Percentiles rank a stretch among this genome's conserved stretches.
Evolutionary conservation across 1,140 invertebrate species (phyloP).

Genomic region (Lordiphosa stackelbergi): DNA sequence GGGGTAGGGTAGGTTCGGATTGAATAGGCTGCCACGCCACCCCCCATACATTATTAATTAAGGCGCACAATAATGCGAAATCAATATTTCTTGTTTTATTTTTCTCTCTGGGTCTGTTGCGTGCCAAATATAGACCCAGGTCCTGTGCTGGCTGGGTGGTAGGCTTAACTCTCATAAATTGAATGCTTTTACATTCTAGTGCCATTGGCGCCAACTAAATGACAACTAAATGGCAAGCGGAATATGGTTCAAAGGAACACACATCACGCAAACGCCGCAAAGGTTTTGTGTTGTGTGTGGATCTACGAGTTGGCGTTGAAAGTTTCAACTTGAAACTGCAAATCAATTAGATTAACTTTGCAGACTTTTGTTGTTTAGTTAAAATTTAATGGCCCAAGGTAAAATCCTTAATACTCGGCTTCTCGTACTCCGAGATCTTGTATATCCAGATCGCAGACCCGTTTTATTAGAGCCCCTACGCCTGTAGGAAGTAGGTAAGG

Average conservation of each 20-base stretch:
- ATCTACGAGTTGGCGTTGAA: not conserved
- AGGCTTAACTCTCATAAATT: conserved; percentile 49
- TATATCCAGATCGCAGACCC: too few relatives aligned
- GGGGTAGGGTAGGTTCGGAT: too few relatives aligned
- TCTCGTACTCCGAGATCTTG: too few relatives aligned
- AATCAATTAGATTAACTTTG: too few relatives aligned
- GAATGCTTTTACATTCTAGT: conserved; percentile 55
- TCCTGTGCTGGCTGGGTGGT: conserved; percentile 23
- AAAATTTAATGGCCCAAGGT: too few relatives aligned
- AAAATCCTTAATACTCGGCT: too few relatives aligned
- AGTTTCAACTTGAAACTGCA: too few relatives aligned
- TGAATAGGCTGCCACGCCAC: conserved; percentile 8
- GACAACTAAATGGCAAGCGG: conserved; percentile 42
- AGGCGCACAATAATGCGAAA: conserved; percentile 61
- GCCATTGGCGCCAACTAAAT: conserved; percentile 55
- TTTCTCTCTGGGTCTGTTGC: conserved; percentile 20
- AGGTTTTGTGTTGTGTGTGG: conserved; percentile 3
- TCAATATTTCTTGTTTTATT: conserved; percentile 40
- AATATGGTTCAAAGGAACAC: conserved; percentile 22
- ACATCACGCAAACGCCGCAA: conserved; percentile 19
- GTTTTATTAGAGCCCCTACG: too few relatives aligned
- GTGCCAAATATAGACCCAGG: conserved; percentile 69
- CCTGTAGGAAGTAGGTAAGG: too few relatives aligned
- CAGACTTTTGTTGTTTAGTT: too few relatives aligned
- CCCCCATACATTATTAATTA: conserved; percentile 60